Base-by-base conservation (phyloP, 2,888 invertebrate genomes). In the Congeria kusceri region DNA sequence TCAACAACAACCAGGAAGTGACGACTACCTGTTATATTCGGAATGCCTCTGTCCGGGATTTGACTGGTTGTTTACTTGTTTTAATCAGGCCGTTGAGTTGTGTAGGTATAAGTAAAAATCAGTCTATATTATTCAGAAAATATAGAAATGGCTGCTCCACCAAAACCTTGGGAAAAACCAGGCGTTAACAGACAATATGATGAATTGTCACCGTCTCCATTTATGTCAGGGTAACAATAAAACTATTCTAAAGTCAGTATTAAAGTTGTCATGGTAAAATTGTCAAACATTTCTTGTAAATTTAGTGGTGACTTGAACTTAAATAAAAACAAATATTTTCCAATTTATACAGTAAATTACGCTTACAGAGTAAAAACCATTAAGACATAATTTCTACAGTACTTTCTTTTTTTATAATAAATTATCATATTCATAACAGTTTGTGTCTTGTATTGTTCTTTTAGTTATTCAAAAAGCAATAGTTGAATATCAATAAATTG, bases 131-230 rank as follows among this genome's bases (percentile, higher is more conserved):
- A 20, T n/a, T 39, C 39, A 39, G 39, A 9, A 39, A 39, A 39
- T n/a, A 39, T 23, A 44, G 65, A 62, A 39, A 91, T 91, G 90
- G 88, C 91, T 65, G 86, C 92, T 66, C 92, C 92, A 61, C 80
- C 82, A 15, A 92, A 92, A 86, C 92, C 92, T n/a, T 92, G 92
- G 92, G 92, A 92, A 83, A 90, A 84, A 83, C 80, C 88, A 57
- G 91, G 90, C 20, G 84, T 89, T 44, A 89, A 88, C 80, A 84
- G 85, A 57, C 90, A 89, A 80, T 86, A 77, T 78, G 86, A 80
- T 23, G 84, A 84, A 3, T 58, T 68, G 23, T 49, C 80, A 18
- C 82, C 85, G 5, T 61, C 79, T 39, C 87, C 87, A 69, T 85
- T 80, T 25, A 90, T 91, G 91, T 89, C 90, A 44, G 80, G 90